phyloP scores from a whole-genome alignment of 2,113 vertebrate genomes.

The Dipodomys spectabilis region DNA sequence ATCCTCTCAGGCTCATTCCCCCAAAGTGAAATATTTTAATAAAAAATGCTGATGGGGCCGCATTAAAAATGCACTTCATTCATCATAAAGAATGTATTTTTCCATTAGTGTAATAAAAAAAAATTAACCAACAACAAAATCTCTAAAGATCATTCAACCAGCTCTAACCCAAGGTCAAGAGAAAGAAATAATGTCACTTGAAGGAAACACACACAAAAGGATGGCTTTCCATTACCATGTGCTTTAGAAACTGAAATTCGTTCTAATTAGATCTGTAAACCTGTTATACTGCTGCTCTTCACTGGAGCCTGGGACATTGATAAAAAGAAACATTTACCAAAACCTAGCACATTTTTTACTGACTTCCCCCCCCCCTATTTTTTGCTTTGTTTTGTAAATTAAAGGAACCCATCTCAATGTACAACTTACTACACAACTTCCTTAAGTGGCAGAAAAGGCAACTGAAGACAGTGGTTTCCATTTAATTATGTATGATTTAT shows the following conservation, averaged over 20 bases:
- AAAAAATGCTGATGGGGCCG: background rate
- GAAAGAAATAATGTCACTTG: constrained; percentile 9
- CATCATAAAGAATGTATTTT: constrained; percentile 37
- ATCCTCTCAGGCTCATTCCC: background rate
- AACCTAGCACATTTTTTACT: constrained; percentile 18
- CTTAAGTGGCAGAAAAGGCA: background rate
- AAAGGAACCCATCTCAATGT: background rate
- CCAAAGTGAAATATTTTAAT: constrained; percentile 23
- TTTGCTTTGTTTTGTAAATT: constrained; percentile 43
- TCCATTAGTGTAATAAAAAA: background rate
- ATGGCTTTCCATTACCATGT: background rate
- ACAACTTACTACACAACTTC: background rate
- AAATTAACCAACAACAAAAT: constrained; percentile 7
- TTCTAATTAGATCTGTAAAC: constrained; percentile 55
- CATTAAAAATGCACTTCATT: constrained; percentile 40
- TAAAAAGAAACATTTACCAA: constrained; percentile 62
- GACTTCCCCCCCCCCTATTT: background rate
- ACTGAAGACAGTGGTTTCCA: background rate
- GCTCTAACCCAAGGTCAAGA: background rate
- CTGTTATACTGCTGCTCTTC: constrained; percentile 13
- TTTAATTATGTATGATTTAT: background rate
- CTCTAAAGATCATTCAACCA: constrained; percentile 43
- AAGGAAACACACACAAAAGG: background rate
- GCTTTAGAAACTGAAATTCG: constrained; percentile 9
- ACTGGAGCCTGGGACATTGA: constrained; percentile 60